Conservation (phyloP, 2,888 invertebrate genomes). For the Nomada flava region DNA sequence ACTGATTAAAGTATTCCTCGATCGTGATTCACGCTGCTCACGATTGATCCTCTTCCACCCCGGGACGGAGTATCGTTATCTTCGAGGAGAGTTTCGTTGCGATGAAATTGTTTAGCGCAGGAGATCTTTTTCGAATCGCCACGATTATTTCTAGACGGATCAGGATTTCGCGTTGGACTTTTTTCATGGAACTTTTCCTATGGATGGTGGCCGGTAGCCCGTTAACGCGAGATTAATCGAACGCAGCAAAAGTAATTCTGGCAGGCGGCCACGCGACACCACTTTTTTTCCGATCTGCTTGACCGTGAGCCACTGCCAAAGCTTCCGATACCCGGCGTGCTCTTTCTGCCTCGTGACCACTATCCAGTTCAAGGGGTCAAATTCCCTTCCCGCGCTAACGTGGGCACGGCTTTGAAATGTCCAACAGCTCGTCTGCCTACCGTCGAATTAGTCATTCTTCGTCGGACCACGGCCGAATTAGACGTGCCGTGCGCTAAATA, state of each 20-base stretch:
- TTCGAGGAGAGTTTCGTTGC: neutral
- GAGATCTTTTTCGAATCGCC: too few relatives aligned
- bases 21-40: constrained; percentile 45
- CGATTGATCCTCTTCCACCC: constrained; percentile 1
- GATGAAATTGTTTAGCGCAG: neutral
- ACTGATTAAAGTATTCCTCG: constrained; percentile 59
- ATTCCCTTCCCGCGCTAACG: constrained; percentile 50
- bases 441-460: constrained; percentile 65
- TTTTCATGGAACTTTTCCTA: neutral
- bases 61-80: constrained; percentile 13
- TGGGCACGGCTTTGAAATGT: constrained; percentile 50
- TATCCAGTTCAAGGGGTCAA: constrained; percentile 66
- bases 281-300: constrained; percentile 61
- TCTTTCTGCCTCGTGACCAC: constrained; percentile 57
- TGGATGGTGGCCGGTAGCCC: neutral
- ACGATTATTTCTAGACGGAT: too few relatives aligned
- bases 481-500: constrained; percentile 55
- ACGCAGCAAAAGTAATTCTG: constrained; percentile 60
- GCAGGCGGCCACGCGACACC: constrained; percentile 57
- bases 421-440: constrained; percentile 30
- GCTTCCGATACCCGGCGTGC: constrained; percentile 64
- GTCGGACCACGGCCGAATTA: constrained; percentile 57
- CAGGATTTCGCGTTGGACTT: too few relatives aligned
- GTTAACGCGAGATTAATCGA: constrained; percentile 46
- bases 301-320: constrained; percentile 76